A percentile compares a stretch with the other conserved stretches of the same genome.
Evolutionary conservation across 1,140 invertebrate genomes (phyloP).

Genomic region (Leptinotarsa defecta): DNA sequence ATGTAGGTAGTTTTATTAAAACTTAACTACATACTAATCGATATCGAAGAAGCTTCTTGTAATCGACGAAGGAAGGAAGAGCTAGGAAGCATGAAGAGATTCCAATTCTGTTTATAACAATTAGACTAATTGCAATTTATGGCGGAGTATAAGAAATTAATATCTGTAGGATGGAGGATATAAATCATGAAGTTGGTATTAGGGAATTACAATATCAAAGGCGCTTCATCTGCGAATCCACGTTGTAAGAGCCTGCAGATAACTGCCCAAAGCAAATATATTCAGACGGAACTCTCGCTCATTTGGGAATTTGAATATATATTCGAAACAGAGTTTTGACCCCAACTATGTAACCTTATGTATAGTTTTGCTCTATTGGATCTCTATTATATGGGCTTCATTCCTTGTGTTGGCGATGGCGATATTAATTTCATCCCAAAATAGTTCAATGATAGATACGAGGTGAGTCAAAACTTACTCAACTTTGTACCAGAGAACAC

Average conservation of each 20-base stretch:
- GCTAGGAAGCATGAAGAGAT: constrained; percentile 6
- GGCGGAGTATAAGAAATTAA: constrained; percentile 43
- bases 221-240: constrained; percentile 50
- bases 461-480: too few species aligned
- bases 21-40: too few species aligned
- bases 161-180: constrained; percentile 42
- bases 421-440: background rate
- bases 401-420: constrained; percentile 1
- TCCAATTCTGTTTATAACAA: constrained; percentile 21
- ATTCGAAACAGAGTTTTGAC: constrained; percentile 49
- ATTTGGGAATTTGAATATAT: constrained; percentile 54
- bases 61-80: background rate
- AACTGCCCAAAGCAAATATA: constrained; percentile 51
- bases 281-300: constrained; percentile 48
- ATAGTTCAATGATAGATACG: background rate
- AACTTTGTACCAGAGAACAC: too few species aligned
- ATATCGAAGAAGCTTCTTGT: background rate
- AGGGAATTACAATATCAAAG: constrained; percentile 54
- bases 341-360: constrained; percentile 38
- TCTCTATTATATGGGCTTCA: constrained; percentile 42
- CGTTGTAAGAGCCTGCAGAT: constrained; percentile 48
- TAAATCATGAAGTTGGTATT: constrained; percentile 50
- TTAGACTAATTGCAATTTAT: constrained; percentile 42
- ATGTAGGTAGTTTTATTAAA: too few species aligned
- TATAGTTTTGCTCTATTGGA: constrained; percentile 46